phyloP scores from a whole-genome alignment of 2,797 vertebrate genomes.

The Tokudaia tokunoshimensis region DNA sequence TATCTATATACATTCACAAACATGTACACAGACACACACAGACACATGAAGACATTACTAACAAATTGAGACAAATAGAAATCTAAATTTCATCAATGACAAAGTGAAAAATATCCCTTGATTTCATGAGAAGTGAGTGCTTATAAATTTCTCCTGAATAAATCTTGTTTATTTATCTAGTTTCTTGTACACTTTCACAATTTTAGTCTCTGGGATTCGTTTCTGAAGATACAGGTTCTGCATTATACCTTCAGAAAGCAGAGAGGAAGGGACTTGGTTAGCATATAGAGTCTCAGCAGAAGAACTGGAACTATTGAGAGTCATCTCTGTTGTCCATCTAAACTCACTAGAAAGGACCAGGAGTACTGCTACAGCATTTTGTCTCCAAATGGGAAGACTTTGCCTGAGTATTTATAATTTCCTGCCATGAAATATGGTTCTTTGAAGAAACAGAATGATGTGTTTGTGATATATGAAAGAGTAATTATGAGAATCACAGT shows the following conservation, averaged over 20 bases:
- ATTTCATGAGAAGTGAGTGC: no score
- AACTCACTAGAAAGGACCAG: no score
- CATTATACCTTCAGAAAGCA: fast-evolving
- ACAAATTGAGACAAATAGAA: not conserved
- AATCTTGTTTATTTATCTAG: not conserved
- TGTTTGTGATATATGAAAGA: not conserved
- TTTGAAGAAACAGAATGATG: not conserved
- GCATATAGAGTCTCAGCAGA: not conserved
- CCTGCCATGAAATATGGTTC: not conserved
- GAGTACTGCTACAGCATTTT: no score
- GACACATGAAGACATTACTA: not conserved
- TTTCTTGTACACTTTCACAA: not conserved
- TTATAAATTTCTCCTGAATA: not conserved
- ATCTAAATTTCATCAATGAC: not conserved
- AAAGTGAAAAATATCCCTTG: not conserved
- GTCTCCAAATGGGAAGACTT: not conserved
- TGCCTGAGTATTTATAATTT: not conserved
- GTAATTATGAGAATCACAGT: not conserved
- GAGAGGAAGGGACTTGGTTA: not conserved
- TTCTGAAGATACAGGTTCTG: not conserved
- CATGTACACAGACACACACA: not conserved
- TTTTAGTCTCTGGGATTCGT: not conserved
- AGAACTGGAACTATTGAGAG: not conserved
- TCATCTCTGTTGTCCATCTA: not conserved
- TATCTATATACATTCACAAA: not conserved